Conservation (phyloP, 2,113 vertebrate species). For the Forbesichthys agassizii region DNA sequence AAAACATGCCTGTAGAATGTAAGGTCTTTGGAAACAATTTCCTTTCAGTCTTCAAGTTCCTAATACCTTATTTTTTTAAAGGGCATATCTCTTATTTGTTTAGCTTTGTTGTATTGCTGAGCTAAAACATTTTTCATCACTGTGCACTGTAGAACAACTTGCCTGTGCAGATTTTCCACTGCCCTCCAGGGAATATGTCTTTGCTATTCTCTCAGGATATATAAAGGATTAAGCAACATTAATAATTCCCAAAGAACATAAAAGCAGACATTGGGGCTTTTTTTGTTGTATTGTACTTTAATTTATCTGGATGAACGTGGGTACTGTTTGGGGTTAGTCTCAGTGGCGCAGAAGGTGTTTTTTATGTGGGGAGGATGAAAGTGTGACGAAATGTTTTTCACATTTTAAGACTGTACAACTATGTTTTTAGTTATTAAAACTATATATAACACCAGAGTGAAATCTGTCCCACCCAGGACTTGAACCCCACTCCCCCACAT, state of each 20-base stretch:
- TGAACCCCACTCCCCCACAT: too few relatives aligned
- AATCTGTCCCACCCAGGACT: too few relatives aligned
- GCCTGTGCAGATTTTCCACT: conserved; percentile 56
- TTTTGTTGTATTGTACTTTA: conserved; percentile 3
- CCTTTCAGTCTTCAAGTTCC: conserved; percentile 31
- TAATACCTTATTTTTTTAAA: conserved; percentile 57
- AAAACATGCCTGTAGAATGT: conserved; percentile 23
- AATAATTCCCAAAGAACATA: conserved; percentile 74
- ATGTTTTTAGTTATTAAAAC: too few relatives aligned
- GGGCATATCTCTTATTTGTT: conserved; percentile 68
- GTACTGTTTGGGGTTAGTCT: too few relatives aligned
- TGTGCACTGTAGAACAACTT: conserved; percentile 47
- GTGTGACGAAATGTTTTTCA: too few relatives aligned
- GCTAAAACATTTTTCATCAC: conserved; percentile 48
- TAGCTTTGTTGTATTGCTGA: conserved; percentile 58
- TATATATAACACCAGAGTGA: too few relatives aligned
- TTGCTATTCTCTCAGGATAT: conserved; percentile 66
- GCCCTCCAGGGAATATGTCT: conserved; percentile 71
- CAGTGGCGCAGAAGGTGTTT: too few relatives aligned
- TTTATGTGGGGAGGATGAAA: too few relatives aligned
- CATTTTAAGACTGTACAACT: too few relatives aligned
- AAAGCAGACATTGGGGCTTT: conserved; percentile 58
- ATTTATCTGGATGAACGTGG: too few relatives aligned
- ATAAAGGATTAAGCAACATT: conserved; percentile 70
- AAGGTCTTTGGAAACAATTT: conserved; percentile 36